Evolutionary conservation across 1,140 invertebrate genomes (phyloP), one percentile per base, ranked within the genome.

Genomic region (Drosophila bocqueti): DNA sequence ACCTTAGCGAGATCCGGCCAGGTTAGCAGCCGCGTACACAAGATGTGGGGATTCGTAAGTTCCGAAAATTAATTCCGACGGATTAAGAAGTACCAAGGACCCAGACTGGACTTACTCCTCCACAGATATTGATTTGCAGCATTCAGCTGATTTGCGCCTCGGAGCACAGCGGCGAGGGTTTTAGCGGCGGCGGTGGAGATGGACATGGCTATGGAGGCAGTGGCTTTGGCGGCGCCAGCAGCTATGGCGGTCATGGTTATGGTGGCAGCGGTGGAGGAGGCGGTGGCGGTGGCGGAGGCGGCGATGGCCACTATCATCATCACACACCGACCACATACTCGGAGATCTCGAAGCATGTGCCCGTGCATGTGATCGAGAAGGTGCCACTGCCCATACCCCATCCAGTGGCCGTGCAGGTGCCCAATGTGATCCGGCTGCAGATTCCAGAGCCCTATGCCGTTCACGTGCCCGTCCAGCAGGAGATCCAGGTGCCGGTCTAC

Each of bases 361-460:
- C 96, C 21, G 95, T 96, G 43, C 95, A 95, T 13, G 95, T 96
- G 76, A 95, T 96, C 66, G 96, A 96, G 90, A 96, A 96, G 92
- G 95, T 96, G 55, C 96, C 96, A 2, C 95, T 96, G 42, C 95
- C 95, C 11, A 95, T 96, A 59, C 96, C 96, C 0, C 96, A 96
- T 89, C 96, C 96, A 3, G 95, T 96, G 13, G 95, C 96, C 1
- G 95, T 96, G 0, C 94, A 89, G 45, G 95, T 96, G 13, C 95
- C 96, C 10, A 96, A 96, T 82, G 95, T 96, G 57, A 95, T 96
- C 29, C 96, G 95, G 73, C 94, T 96, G 26, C 95, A 96, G 26
- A 96, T 96, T 31, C 96, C 96, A 0, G 96, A 96, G 61, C 96
- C 96, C 9, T 96, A 96, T 89, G 95, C 96, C 15, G 95, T 93